Evolutionary conservation across 2,113 vertebrate genomes (phyloP).

Genomic region (Zapus hudsonius): DNA sequence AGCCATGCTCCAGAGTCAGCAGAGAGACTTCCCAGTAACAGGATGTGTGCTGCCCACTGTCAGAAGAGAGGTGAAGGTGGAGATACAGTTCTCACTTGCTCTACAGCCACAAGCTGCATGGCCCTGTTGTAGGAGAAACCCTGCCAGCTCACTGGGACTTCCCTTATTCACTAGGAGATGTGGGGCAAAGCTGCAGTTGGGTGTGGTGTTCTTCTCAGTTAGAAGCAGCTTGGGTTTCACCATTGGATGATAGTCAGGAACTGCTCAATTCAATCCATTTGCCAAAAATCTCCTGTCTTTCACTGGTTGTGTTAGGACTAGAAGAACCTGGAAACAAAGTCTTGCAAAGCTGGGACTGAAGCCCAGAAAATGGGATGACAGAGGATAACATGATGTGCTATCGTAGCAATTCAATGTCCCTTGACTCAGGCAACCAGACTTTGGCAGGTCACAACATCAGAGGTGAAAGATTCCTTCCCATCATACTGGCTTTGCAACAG

Average conservation of each 20-base stretch:
- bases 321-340: neutral
- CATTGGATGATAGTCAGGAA: neutral
- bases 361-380: neutral
- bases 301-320: neutral
- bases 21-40: neutral
- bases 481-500: neutral
- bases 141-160: neutral
- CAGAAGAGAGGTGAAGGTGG: neutral
- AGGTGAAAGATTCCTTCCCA: accelerated
- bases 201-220: neutral
- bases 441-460: neutral
- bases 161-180: neutral
- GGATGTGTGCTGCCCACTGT: neutral
- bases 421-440: neutral
- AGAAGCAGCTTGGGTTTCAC: neutral
- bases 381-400: neutral
- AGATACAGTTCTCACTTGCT: neutral
- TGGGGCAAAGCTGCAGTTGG: neutral
- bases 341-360: neutral
- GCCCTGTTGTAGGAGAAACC: neutral
- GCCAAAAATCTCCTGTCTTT: neutral
- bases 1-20: neutral
- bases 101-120: neutral
- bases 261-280: neutral
- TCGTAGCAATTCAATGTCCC: neutral